phyloP scores from a whole-genome alignment of 2,113 vertebrate genomes.

The Ceyx cyanopectus region DNA sequence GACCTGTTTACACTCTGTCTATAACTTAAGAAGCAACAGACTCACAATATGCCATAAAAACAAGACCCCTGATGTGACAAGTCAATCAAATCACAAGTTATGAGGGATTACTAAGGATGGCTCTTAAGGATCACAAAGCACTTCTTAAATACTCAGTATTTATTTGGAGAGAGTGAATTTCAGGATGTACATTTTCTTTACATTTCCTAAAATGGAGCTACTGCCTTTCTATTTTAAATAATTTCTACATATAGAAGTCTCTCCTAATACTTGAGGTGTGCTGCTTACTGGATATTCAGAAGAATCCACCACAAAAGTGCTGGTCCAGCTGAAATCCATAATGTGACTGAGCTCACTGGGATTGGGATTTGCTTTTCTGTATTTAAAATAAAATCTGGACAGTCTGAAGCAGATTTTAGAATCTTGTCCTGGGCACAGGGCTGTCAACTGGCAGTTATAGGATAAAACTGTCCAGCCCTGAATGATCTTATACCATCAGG shows the following conservation, averaged over 20 bases:
- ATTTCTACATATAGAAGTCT: not conserved
- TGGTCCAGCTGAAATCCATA: not conserved
- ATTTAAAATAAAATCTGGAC: not conserved
- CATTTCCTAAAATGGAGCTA: not conserved
- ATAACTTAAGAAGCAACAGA: not conserved
- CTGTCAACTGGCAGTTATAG: not conserved
- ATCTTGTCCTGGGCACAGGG: not conserved
- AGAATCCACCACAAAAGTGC: not conserved
- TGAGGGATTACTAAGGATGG: not conserved
- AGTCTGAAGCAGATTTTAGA: not conserved
- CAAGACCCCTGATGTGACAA: not conserved
- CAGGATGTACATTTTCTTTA: not conserved
- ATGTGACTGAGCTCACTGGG: not conserved
- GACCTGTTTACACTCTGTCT: not conserved
- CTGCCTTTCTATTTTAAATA: not conserved
- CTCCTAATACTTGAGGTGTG: not conserved
- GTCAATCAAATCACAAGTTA: not conserved
- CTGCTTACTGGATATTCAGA: not conserved
- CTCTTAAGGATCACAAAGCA: not conserved
- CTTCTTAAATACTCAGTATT: not conserved
- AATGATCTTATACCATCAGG: not conserved
- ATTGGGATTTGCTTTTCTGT: not conserved
- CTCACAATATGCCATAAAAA: not conserved
- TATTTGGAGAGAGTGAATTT: not conserved
- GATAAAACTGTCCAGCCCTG: fast-evolving